These are phyloP conservation scores for Clarias magur DNA, from an alignment of 2,113 vertebrate species.

Conservation along the genomic window DNA sequence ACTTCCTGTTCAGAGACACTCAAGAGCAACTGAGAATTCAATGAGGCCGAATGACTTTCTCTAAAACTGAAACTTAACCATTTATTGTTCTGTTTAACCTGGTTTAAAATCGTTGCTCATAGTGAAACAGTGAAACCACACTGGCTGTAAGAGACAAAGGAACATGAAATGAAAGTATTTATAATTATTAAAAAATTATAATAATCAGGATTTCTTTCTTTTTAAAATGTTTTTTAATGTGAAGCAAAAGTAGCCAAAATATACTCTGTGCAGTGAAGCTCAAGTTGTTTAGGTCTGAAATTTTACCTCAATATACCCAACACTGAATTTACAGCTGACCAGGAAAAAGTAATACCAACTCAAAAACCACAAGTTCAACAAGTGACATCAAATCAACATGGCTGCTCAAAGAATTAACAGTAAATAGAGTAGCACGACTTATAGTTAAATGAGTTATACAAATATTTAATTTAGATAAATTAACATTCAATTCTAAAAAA, in stretches of 20 bases:
- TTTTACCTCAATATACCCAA: not conserved
- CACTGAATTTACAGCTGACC: too few relatives aligned
- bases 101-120: not conserved
- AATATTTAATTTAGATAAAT: not conserved
- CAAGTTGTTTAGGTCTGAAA: not conserved
- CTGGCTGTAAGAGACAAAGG: too few relatives aligned
- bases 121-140: not conserved
- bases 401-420: not conserved
- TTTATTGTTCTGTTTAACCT: not conserved
- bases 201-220: too few relatives aligned
- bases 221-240: not conserved
- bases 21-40: slow-evolving; percentile 27
- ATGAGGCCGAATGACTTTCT: not conserved
- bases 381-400: not conserved
- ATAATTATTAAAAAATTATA: not conserved
- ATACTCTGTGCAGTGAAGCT: not conserved
- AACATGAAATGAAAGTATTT: not conserved
- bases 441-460: not conserved
- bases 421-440: not conserved
- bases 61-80: slow-evolving; percentile 11
- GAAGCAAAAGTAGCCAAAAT: not conserved
- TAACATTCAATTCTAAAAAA: not conserved
- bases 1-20: slow-evolving; percentile 67
- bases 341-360: not conserved
- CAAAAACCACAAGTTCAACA: not conserved